Percentiles rank a stretch among this genome's conserved stretches.
These are phyloP conservation scores for Caenorhabditis sp. DNA, from an alignment of 2,888 invertebrate genomes.

Conservation along the genomic window DNA sequence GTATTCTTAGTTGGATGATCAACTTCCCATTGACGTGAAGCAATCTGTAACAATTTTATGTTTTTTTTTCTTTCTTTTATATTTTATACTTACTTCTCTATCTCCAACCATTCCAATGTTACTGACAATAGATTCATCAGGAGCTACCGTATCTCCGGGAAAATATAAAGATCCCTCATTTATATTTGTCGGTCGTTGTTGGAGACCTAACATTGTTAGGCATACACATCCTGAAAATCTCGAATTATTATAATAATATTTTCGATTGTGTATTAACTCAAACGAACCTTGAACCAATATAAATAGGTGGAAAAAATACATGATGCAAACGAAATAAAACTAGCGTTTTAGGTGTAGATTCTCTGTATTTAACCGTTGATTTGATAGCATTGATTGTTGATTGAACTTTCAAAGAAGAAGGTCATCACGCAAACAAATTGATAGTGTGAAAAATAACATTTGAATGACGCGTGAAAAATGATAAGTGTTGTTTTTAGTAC, in stretches of 20 bases:
- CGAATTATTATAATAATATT: too few relatives aligned
- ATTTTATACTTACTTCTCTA: background rate
- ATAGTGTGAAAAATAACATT: too few relatives aligned
- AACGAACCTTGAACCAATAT: too few relatives aligned
- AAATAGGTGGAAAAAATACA: too few relatives aligned
- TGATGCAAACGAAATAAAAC: too few relatives aligned
- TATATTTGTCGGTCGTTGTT: background rate
- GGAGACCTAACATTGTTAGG: background rate
- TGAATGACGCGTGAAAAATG: too few relatives aligned
- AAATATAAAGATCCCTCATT: background rate
- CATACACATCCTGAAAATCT: background rate
- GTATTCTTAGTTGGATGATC: background rate
- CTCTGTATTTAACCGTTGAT: background rate
- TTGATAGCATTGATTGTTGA: background rate
- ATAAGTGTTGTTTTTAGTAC: too few relatives aligned
- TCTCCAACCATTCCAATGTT: background rate
- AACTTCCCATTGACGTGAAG: background rate
- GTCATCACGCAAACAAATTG: background rate
- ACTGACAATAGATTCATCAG: background rate
- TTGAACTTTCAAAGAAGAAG: conserved; percentile 1
- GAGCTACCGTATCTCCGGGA: background rate
- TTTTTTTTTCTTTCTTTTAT: background rate
- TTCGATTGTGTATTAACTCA: too few relatives aligned
- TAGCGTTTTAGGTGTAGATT: too few relatives aligned
- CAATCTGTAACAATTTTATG: background rate